Evolutionary conservation across 2,113 vertebrate genomes (phyloP).

Genomic region (Monopterus albus): DNA sequence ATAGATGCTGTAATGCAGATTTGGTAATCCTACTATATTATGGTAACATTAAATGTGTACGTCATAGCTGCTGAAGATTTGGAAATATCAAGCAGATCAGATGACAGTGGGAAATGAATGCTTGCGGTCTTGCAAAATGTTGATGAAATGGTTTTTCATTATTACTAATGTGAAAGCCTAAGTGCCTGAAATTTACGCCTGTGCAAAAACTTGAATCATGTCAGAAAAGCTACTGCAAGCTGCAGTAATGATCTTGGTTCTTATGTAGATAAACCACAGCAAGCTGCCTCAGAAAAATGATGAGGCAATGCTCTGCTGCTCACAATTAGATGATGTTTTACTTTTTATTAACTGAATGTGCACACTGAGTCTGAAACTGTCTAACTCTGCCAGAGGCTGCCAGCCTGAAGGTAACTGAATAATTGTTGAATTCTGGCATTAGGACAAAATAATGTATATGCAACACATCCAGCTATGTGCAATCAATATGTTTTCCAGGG

Average conservation of each 20-base stretch:
- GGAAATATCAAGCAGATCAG: not conserved
- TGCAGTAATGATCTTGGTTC: slow-evolving; percentile 54
- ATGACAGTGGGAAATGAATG: slow-evolving; percentile 9
- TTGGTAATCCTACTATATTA: not conserved
- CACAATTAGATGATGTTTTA: slow-evolving; percentile 59
- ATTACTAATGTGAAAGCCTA: slow-evolving; percentile 28
- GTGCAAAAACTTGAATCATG: slow-evolving; percentile 19
- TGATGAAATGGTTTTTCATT: slow-evolving; percentile 42
- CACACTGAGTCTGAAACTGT: slow-evolving; percentile 6
- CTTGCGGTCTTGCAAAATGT: slow-evolving; percentile 11
- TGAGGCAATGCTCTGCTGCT: slow-evolving; percentile 48
- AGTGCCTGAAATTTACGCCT: slow-evolving; percentile 48
- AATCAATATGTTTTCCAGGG: slow-evolving; percentile 20
- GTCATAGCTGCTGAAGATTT: not conserved
- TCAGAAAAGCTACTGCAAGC: slow-evolving; percentile 35
- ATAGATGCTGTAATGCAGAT: slow-evolving; percentile 18
- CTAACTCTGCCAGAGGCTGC: slow-evolving; percentile 6
- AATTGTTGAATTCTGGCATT: slow-evolving; percentile 14
- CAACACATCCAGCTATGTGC: not conserved
- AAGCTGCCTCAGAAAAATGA: slow-evolving; percentile 29
- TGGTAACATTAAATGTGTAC: slow-evolving; percentile 1
- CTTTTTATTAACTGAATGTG: slow-evolving; percentile 39
- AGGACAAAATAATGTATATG: slow-evolving; percentile 8
- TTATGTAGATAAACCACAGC: slow-evolving; percentile 24
- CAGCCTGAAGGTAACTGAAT: slow-evolving; percentile 15